A percentile compares a stretch with the other conserved stretches of the same genome.
Evolutionary conservation across 2,888 invertebrate genomes (phyloP).

Genomic region (Sarcophaga variegata): DNA sequence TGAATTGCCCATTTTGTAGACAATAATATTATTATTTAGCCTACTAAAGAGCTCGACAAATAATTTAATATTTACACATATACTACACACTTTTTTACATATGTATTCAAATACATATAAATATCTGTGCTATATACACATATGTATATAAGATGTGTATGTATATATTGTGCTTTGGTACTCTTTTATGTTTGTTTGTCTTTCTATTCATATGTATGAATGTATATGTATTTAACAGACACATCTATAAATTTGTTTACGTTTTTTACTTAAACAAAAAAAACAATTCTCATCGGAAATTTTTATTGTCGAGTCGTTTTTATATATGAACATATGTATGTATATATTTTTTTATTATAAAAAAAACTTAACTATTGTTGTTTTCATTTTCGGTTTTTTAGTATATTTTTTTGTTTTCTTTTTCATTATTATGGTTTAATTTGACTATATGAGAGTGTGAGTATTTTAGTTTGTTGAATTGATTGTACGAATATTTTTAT

Average conservation of each 20-base stretch:
- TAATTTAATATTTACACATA: slow-evolving; percentile 6
- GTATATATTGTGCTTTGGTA: neutral
- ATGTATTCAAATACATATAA: no score
- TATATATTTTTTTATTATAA: slow-evolving; percentile 7
- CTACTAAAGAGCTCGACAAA: slow-evolving; percentile 33
- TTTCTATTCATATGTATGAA: slow-evolving; percentile 2
- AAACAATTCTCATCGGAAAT: slow-evolving; percentile 20
- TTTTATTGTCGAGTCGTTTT: slow-evolving; percentile 18
- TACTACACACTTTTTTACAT: neutral
- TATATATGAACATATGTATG: neutral
- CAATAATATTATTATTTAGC: slow-evolving; percentile 8
- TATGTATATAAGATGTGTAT: no score
- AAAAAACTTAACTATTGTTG: slow-evolving; percentile 12
- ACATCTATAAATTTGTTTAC: slow-evolving; percentile 31
- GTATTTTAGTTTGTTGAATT: neutral
- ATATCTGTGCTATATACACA: no score
- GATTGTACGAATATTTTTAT: neutral
- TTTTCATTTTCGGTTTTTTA: slow-evolving; percentile 13
- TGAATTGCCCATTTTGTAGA: slow-evolving; percentile 25
- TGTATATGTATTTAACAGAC: slow-evolving; percentile 9
- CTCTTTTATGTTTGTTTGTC: neutral
- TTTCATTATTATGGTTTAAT: slow-evolving; percentile 23
- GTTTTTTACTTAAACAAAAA: neutral
- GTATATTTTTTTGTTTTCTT: neutral
- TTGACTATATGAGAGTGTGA: slow-evolving; percentile 7